A percentile compares a stretch with the other conserved stretches of the same genome.
phyloP scores from a whole-genome alignment of 2,113 vertebrate genomes.

The Sander lucioperca region DNA sequence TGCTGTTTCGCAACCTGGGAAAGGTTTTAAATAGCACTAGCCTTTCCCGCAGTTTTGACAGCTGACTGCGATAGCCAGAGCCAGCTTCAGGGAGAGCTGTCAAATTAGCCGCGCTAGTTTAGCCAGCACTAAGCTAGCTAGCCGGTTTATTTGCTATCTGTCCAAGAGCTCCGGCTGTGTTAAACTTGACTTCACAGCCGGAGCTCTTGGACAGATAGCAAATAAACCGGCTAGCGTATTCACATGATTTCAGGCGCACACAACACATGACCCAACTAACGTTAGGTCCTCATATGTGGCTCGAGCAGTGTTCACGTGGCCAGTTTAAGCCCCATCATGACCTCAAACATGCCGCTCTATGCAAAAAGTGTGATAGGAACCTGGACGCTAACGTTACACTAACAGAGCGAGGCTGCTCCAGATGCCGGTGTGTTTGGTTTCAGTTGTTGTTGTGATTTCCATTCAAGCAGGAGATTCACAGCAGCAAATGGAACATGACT shows the following conservation, averaged over 20 bases:
- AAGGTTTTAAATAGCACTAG: background rate
- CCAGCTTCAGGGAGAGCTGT: conserved; percentile 23
- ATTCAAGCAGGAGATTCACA: background rate
- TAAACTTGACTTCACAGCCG: background rate
- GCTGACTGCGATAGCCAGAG: background rate
- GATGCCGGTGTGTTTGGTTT: background rate
- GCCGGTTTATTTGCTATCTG: conserved; percentile 9
- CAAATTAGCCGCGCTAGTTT: conserved; percentile 35
- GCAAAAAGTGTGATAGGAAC: background rate
- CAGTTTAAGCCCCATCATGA: background rate
- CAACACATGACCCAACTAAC: background rate
- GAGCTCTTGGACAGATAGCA: too few species aligned
- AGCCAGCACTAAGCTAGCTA: conserved; percentile 52
- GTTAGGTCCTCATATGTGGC: background rate
- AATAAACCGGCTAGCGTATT: background rate
- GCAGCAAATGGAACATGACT: background rate
- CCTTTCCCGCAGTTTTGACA: background rate
- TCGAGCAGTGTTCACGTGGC: background rate
- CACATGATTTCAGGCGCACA: background rate
- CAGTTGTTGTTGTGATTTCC: conserved; percentile 23
- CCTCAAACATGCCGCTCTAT: conserved; percentile 4
- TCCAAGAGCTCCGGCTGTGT: background rate
- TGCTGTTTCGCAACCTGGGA: background rate
- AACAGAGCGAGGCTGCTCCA: background rate
- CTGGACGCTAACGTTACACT: background rate